These are phyloP conservation scores for Balaenoptera acutorostrata DNA, from an alignment of 2,113 vertebrate genomes.

Conservation along the genomic window DNA sequence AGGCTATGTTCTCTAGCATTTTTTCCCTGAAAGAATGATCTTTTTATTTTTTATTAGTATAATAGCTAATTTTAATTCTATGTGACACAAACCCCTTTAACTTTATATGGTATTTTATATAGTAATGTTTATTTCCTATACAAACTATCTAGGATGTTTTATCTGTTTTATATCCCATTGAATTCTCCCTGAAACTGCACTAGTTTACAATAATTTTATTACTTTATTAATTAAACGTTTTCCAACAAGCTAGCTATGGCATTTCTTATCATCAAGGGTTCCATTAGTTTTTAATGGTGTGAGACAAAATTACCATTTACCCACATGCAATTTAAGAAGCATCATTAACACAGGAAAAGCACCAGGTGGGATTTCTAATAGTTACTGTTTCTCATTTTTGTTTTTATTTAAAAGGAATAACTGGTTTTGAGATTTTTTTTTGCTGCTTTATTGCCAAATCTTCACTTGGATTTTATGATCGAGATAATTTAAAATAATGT, in stretches of 20 bases:
- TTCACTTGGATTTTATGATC: slow-evolving; percentile 75
- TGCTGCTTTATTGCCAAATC: slow-evolving; percentile 76
- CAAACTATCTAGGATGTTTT: slow-evolving; percentile 83
- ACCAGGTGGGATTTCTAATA: slow-evolving; percentile 90
- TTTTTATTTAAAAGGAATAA: slow-evolving; percentile 89
- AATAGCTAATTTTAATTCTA: slow-evolving; percentile 69
- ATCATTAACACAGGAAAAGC: slow-evolving; percentile 88
- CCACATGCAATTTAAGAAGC: slow-evolving; percentile 90
- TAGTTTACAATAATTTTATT: slow-evolving; percentile 92
- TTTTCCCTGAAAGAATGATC: slow-evolving; percentile 31
- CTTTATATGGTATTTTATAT: slow-evolving; percentile 79
- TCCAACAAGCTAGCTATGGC: slow-evolving; percentile 90
- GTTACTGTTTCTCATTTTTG: slow-evolving; percentile 88
- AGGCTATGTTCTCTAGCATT: not conserved
- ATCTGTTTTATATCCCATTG: slow-evolving; percentile 87
- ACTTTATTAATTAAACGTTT: slow-evolving; percentile 92
- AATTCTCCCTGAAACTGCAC: slow-evolving; percentile 87
- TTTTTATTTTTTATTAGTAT: slow-evolving; percentile 62
- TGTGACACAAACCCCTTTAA: slow-evolving; percentile 57
- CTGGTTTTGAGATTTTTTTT: slow-evolving; percentile 75
- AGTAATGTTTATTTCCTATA: slow-evolving; percentile 82
- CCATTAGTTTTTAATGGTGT: slow-evolving; percentile 93
- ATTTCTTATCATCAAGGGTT: slow-evolving; percentile 91
- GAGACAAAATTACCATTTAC: slow-evolving; percentile 90
- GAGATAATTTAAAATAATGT: slow-evolving; percentile 81